Evolutionary conservation across 2,888 invertebrate genomes (phyloP), one percentile per base, ranked within the genome.

Genomic region (Conomelus anceps): DNA sequence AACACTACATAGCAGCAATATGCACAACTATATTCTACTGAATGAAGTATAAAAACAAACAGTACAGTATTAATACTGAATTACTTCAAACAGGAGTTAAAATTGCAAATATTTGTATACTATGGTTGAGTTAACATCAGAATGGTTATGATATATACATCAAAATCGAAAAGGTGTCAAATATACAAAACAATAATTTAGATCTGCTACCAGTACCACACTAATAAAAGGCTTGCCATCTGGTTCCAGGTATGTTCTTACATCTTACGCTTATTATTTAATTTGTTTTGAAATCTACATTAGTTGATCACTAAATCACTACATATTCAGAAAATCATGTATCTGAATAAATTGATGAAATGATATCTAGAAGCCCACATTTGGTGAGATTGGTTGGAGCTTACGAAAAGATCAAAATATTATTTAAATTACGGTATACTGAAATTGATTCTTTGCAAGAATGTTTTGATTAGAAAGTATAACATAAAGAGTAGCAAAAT

Each of bases 1-100:
- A 88, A 90, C 90, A 90, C 63, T 63, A 63, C 63, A n/a, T n/a
- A 63, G 63, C 63, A 63, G 63, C 63, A 63, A 63, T 63, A 63
- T 63, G 63, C 63, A 63, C 63, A 63, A 63, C 63, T 63, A n/a
- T 20, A 20, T n/a, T 63, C 63, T 63, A 63, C 63, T n/a, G n/a
- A 63, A n/a, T 63, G 63, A 63, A 63, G 63, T 63, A 63, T n/a
- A 63, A 63, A 63, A 63, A 20, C 63, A 63, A 63, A 63, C 63
- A n/a, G 63, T 63, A 63, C 63, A n/a, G n/a, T 63, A 63, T 1
- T 6, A 63, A 63, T 63, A 63, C 63, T 20, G 63, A n/a, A 63
- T 63, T 63, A 63, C 63, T 63, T 63, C 63, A 63, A 63, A 63
- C 63, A 63, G 63, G 63, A 63, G 34, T 63, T n/a, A 63, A 63